Evolutionary conservation across 2,113 vertebrate genomes (phyloP).

Genomic region (Anoplopoma fimbria): DNA sequence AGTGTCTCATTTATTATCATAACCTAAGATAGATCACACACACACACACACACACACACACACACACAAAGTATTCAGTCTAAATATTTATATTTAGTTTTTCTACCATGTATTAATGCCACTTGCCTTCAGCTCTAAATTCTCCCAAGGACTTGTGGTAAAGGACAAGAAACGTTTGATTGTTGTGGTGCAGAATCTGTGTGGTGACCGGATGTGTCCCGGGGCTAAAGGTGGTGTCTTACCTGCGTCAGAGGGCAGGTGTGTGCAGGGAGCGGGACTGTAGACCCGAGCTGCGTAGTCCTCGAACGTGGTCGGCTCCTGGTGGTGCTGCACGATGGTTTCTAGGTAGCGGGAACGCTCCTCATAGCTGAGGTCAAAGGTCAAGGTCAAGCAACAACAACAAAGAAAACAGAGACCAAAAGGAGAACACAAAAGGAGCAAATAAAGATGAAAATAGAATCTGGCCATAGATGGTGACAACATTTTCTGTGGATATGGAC

Average conservation of each 20-base stretch:
- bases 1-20: too few relatives aligned
- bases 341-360: slow-evolving; percentile 96
- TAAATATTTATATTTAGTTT: neutral
- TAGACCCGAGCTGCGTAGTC: slow-evolving; percentile 98
- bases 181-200: neutral
- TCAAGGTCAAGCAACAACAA: slow-evolving; percentile 85
- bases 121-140: neutral
- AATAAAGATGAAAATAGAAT: neutral
- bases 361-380: slow-evolving; percentile 90
- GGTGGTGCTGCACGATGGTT: slow-evolving; percentile 95
- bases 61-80: neutral
- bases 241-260: slow-evolving; percentile 93
- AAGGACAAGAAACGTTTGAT: neutral
- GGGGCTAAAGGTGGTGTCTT: slow-evolving; percentile 49
- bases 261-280: slow-evolving; percentile 94
- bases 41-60: neutral
- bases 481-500: neutral
- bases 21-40: neutral
- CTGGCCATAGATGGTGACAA: neutral
- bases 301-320: slow-evolving; percentile 96
- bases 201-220: neutral
- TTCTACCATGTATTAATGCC: neutral
- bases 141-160: neutral
- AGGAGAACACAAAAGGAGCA: neutral
- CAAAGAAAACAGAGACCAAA: neutral